These are phyloP conservation scores for Tetropium fuscum DNA, from an alignment of 2,888 invertebrate genomes.

Conservation along the genomic window DNA sequence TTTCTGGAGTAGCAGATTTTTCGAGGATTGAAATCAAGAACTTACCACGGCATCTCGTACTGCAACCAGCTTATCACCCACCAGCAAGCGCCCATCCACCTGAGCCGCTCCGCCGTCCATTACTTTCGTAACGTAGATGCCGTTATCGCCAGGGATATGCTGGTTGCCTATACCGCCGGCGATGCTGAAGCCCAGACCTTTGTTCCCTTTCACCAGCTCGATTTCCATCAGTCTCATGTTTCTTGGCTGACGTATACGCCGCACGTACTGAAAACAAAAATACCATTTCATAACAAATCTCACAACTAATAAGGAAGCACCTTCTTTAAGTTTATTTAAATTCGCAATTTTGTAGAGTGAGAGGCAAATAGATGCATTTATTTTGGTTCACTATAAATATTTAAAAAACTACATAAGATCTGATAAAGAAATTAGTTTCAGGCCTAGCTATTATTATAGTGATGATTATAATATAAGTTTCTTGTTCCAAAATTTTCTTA, in stretches of 20 bases:
- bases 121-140: constrained; percentile 99
- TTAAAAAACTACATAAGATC: background rate
- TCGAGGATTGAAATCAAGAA: constrained; percentile 49
- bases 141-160: constrained; percentile 99
- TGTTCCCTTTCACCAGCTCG: constrained; percentile 88
- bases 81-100: constrained; percentile 91
- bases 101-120: constrained; percentile 99
- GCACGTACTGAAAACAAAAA: constrained; percentile 71
- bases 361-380: too few relatives aligned
- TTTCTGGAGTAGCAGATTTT: too few relatives aligned
- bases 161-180: constrained; percentile 99
- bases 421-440: too few relatives aligned
- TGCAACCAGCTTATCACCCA: constrained; percentile 93
- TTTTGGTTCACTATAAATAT: background rate
- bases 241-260: constrained; percentile 70
- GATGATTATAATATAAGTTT: too few relatives aligned
- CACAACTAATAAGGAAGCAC: too few relatives aligned
- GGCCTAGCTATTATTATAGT: too few relatives aligned
- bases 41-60: constrained; percentile 89
- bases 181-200: constrained; percentile 98
- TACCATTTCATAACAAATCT: background rate
- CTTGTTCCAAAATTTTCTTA: too few relatives aligned
- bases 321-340: too few relatives aligned
- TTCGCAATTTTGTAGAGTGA: too few relatives aligned
- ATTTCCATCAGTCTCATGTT: constrained; percentile 83